Conservation (phyloP, 1,140 invertebrate species). For the Tribolium castaneum region DNA sequence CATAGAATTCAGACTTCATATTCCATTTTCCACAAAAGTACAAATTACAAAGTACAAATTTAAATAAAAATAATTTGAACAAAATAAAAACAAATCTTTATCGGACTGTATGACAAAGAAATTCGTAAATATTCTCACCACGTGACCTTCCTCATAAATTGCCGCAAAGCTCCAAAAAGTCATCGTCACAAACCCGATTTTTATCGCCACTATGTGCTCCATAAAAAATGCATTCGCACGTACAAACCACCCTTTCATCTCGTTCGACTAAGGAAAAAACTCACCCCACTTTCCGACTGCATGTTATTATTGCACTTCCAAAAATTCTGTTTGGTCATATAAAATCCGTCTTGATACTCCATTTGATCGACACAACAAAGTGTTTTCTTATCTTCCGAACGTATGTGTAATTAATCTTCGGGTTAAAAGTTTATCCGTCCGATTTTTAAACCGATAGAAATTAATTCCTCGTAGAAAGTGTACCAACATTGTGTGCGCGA, state of each 20-base stretch:
- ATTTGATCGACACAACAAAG: conserved; percentile 5
- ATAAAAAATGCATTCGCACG: conserved; percentile 31
- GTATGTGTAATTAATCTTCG: conserved; percentile 16
- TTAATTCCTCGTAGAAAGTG: conserved; percentile 32
- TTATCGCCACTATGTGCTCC: neutral
- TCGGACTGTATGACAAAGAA: no score
- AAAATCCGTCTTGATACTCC: conserved; percentile 30
- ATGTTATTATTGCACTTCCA: conserved; percentile 45
- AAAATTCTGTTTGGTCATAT: conserved; percentile 24
- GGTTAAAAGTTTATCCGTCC: conserved; percentile 17
- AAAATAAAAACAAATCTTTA: no score
- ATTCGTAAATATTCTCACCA: neutral
- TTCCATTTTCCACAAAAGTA: no score
- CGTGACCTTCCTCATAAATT: neutral
- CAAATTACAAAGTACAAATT: no score
- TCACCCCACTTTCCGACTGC: conserved; percentile 48
- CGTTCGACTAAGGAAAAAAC: neutral
- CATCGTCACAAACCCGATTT: neutral
- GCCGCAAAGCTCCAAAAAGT: neutral
- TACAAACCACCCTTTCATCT: neutral
- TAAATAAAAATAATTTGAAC: no score
- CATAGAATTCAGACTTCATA: no score
- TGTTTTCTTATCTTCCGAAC: neutral
- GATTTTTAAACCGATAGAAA: conserved; percentile 10
- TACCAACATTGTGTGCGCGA: conserved; percentile 4